phyloP scores from a whole-genome alignment of 2,888 invertebrate species.

The Zhuqinia jingwanae region DNA sequence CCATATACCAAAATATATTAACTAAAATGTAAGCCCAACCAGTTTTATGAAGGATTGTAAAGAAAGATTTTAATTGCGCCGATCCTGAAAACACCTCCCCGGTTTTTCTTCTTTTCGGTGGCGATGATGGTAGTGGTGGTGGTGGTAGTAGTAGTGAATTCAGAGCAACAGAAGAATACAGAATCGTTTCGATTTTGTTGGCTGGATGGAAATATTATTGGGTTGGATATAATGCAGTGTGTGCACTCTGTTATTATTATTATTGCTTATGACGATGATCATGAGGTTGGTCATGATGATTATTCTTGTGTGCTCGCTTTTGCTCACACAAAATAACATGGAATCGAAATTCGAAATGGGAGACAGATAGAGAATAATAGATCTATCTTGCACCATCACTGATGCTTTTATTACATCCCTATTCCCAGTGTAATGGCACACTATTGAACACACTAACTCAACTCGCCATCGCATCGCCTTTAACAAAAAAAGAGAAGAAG shows the following conservation, averaged over 20 bases:
- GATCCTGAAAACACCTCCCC: slow-evolving; percentile 35
- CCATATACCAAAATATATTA: no score
- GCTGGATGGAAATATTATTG: not conserved
- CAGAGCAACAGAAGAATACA: slow-evolving; percentile 24
- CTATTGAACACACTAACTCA: not conserved
- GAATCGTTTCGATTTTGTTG: slow-evolving; percentile 44
- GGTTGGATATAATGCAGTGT: slow-evolving; percentile 47
- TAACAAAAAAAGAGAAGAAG: slow-evolving; percentile 29
- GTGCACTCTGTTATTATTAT: slow-evolving; percentile 57
- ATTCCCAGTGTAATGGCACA: slow-evolving; percentile 29
- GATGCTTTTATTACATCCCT: slow-evolving; percentile 52
- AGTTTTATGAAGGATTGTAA: not conserved
- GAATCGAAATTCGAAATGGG: slow-evolving; percentile 17
- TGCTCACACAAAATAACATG: slow-evolving; percentile 47
- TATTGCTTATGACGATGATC: slow-evolving; percentile 40
- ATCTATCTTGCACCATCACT: slow-evolving; percentile 46
- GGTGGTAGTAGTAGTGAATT: no score
- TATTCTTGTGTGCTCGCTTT: slow-evolving; percentile 34
- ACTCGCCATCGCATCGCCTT: not conserved
- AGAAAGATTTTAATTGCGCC: not conserved
- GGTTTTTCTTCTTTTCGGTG: not conserved
- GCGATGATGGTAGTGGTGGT: no score
- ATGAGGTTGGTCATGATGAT: not conserved
- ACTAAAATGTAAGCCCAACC: not conserved
- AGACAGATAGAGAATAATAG: slow-evolving; percentile 46